A percentile compares a stretch with the other conserved stretches of the same genome.
These are phyloP conservation scores for Aplochiton taeniatus DNA, from an alignment of 2,797 vertebrate species.

Conservation along the genomic window DNA sequence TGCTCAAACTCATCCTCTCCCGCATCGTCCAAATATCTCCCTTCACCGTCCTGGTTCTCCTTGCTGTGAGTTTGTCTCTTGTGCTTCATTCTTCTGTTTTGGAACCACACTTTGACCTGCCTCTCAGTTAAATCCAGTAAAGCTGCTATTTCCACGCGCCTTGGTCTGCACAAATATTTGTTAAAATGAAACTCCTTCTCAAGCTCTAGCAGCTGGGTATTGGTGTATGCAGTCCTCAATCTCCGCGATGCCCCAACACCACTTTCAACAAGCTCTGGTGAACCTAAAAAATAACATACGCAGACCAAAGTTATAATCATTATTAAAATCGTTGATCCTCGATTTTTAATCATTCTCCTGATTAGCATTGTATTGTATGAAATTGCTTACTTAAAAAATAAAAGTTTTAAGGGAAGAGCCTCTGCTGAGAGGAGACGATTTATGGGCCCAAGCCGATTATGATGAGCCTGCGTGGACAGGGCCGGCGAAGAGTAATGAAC, in stretches of 20 bases:
- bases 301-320: conserved; percentile 4
- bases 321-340: neutral
- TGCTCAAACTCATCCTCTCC: conserved; percentile 84
- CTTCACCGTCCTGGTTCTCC: conserved; percentile 90
- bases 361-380: neutral
- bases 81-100: conserved; percentile 98
- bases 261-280: conserved; percentile 56
- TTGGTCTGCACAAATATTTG: conserved; percentile 95
- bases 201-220: conserved; percentile 95
- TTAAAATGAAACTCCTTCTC: conserved; percentile 99
- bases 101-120: conserved; percentile 98
- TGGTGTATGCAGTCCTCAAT: conserved; percentile 94
- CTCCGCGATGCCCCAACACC: conserved; percentile 83
- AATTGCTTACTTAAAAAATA: neutral
- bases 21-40: conserved; percentile 80
- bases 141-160: conserved; percentile 92
- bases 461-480: conserved; percentile 73
- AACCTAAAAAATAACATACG: conserved; percentile 47
- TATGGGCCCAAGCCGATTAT: conserved; percentile 73
- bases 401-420: neutral
- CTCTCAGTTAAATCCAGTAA: conserved; percentile 93
- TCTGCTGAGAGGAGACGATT: conserved; percentile 57
- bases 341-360: neutral
- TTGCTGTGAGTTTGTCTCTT: conserved; percentile 95
- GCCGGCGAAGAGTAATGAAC: conserved; percentile 89